A percentile compares a stretch with the other conserved stretches of the same genome.
Conservation (phyloP, 2,797 vertebrate genomes). For the Chelonia mydas region DNA sequence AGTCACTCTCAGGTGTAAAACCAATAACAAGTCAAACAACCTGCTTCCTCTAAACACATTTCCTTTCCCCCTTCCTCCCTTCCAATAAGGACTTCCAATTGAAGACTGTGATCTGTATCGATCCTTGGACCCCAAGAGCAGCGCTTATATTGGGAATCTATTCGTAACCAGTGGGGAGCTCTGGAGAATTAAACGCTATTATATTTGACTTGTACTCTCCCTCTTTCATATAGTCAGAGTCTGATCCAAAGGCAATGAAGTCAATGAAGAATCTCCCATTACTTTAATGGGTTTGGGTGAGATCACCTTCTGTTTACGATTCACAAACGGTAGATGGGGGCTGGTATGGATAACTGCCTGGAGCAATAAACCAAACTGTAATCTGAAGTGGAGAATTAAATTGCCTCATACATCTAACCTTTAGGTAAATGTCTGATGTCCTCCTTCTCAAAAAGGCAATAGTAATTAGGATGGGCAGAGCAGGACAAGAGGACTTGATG, state of each 20-base stretch:
- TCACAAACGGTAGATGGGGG: not conserved
- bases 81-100: not conserved
- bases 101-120: not conserved
- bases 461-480: not conserved
- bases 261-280: not conserved
- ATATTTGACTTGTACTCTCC: not conserved
- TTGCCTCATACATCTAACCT: not conserved
- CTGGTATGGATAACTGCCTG: not conserved
- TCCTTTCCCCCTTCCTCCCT: not conserved
- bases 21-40: not conserved
- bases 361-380: not conserved
- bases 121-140: not conserved
- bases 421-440: not conserved
- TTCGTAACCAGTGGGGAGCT: not conserved
- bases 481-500: not conserved
- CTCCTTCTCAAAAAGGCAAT: not conserved
- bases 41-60: not conserved
- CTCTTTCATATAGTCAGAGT: not conserved
- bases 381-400: not conserved
- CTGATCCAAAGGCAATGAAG: not conserved
- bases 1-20: not conserved
- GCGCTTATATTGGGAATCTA: not conserved
- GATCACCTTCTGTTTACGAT: not conserved
- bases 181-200: not conserved
- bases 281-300: not conserved